These are phyloP conservation scores for Heterohyrax brucei DNA, from an alignment of 2,797 vertebrate genomes.

Conservation along the genomic window DNA sequence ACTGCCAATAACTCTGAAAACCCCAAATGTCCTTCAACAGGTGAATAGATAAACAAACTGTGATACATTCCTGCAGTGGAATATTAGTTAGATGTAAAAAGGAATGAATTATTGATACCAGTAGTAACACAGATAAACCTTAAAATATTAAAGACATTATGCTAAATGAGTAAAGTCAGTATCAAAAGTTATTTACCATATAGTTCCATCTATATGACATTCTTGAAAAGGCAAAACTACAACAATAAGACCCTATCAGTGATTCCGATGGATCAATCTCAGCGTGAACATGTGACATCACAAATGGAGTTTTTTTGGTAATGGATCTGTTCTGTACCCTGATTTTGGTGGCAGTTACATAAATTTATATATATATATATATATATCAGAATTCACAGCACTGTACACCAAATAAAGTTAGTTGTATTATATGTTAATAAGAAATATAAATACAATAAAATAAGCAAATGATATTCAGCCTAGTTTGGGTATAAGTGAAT, in stretches of 20 bases:
- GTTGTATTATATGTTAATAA: background rate
- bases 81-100: background rate
- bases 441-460: background rate
- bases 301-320: background rate
- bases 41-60: background rate
- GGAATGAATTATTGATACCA: background rate
- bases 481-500: constrained; percentile 52
- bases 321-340: background rate
- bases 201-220: constrained; percentile 1
- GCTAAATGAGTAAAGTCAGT: background rate
- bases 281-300: background rate
- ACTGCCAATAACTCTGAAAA: background rate
- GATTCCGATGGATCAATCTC: background rate
- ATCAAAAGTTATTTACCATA: background rate
- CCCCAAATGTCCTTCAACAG: background rate
- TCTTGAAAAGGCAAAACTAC: constrained; percentile 10
- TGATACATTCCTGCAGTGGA: background rate
- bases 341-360: background rate
- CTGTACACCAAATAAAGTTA: background rate
- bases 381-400: background rate
- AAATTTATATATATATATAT: background rate
- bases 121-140: background rate
- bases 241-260: background rate
- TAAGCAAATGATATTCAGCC: background rate
- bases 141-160: background rate